phyloP scores from a whole-genome alignment of 2,888 invertebrate species.

The Drosophila rellima region DNA sequence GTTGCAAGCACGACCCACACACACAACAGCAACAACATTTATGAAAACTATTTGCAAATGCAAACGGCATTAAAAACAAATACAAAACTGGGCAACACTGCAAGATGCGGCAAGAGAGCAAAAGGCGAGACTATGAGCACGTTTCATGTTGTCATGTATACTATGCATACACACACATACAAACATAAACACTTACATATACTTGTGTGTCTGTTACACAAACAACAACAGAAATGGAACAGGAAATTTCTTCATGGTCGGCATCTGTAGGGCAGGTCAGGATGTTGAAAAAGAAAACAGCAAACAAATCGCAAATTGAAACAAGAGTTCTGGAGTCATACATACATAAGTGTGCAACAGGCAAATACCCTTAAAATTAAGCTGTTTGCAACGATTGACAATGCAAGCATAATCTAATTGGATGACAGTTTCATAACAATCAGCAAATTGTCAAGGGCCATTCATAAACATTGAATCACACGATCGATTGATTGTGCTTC shows the following conservation, averaged over 20 bases:
- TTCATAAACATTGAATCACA: no score
- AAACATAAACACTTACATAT: no score
- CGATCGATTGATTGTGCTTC: no score
- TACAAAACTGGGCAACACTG: conserved; percentile 35
- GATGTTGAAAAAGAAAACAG: conserved; percentile 22
- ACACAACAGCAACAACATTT: conserved; percentile 42
- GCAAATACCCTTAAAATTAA: background rate
- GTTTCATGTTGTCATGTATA: conserved; percentile 34
- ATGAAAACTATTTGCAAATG: conserved; percentile 70
- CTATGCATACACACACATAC: conserved; percentile 15
- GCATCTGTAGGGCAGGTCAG: conserved; percentile 30
- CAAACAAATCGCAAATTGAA: conserved; percentile 75
- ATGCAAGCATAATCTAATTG: no score
- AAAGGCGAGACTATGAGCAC: conserved; percentile 52
- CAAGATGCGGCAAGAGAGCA: conserved; percentile 44
- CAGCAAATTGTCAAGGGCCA: no score
- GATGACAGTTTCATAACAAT: no score
- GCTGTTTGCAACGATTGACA: background rate
- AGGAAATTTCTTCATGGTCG: conserved; percentile 28
- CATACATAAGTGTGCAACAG: background rate
- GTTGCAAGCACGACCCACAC: conserved; percentile 15
- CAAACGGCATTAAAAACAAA: conserved; percentile 66
- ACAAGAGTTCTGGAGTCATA: conserved; percentile 24
- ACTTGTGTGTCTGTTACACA: conserved; percentile 24
- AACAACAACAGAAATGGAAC: conserved; percentile 44